Percentiles rank a stretch among this genome's conserved stretches.
Evolutionary conservation across 2,888 invertebrate genomes (phyloP).

Genomic region (Deroplatys truncata): DNA sequence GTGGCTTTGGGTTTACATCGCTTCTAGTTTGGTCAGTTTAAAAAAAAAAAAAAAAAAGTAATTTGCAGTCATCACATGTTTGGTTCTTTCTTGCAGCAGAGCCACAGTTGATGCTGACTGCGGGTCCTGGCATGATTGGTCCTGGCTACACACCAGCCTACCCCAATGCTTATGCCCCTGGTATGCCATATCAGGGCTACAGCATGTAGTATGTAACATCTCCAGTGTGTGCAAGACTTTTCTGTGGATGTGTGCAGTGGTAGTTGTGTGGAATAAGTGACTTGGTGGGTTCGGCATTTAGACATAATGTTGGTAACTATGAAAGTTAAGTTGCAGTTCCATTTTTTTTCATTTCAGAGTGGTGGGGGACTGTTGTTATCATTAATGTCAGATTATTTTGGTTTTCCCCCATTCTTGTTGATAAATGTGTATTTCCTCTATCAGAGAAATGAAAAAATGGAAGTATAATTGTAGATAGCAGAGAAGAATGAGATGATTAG

Average conservation of each 20-base stretch:
- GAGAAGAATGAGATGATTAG: neutral
- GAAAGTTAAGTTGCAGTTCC: neutral
- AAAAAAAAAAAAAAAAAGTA: too few species aligned
- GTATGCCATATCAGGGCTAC: constrained; percentile 60
- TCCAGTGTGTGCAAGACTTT: neutral
- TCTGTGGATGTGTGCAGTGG: neutral
- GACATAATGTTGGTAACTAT: neutral
- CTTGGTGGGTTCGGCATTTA: neutral
- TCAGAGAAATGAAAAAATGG: constrained; percentile 2
- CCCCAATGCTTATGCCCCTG: constrained; percentile 42
- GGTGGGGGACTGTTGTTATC: constrained; percentile 2
- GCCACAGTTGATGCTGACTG: constrained; percentile 97
- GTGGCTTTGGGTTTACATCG: too few species aligned
- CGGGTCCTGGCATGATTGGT: constrained; percentile 75
- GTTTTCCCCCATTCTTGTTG: neutral
- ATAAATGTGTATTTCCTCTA: neutral
- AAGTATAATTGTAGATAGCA: neutral
- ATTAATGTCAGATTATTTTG: neutral
- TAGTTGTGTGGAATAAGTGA: neutral
- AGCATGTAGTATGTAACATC: constrained; percentile 50
- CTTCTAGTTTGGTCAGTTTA: too few species aligned
- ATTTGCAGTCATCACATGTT: too few species aligned
- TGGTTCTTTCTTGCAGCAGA: constrained; percentile 54
- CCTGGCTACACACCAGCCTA: constrained; percentile 53
- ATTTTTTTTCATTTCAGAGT: neutral